These are phyloP conservation scores for Rhodinocichla rosea DNA, from an alignment of 2,113 vertebrate species.

Conservation along the genomic window DNA sequence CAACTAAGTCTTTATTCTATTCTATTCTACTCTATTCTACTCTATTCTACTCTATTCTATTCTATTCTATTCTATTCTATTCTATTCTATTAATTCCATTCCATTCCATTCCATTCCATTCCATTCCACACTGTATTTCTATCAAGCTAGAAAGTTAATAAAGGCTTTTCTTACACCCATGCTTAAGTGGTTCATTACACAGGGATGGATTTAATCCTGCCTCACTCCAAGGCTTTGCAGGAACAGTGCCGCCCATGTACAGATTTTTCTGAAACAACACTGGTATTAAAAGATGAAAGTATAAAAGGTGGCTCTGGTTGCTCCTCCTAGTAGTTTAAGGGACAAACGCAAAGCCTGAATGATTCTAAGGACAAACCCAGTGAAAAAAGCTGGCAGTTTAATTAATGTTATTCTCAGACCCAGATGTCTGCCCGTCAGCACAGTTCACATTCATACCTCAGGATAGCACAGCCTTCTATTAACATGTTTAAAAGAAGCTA, in stretches of 20 bases:
- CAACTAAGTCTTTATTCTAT: not conserved
- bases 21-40: not conserved
- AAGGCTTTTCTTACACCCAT: not conserved
- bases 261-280: not conserved
- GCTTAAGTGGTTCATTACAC: not conserved
- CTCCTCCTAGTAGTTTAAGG: not conserved
- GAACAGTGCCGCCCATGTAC: fast-evolving
- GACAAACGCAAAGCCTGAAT: not conserved
- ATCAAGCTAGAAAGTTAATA: not conserved
- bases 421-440: not conserved
- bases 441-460: not conserved
- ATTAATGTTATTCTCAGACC: not conserved
- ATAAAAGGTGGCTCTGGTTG: not conserved
- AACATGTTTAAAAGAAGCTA: not conserved
- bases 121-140: not conserved
- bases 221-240: not conserved
- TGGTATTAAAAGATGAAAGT: not conserved
- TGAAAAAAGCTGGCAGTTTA: not conserved
- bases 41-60: not conserved
- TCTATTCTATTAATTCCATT: not conserved
- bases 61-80: not conserved
- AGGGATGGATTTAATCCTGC: not conserved
- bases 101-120: not conserved
- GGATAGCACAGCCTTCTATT: not conserved
- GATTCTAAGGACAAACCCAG: not conserved